phyloP scores from a whole-genome alignment of 1,140 invertebrate species.

The Drosophila tropicalis region DNA sequence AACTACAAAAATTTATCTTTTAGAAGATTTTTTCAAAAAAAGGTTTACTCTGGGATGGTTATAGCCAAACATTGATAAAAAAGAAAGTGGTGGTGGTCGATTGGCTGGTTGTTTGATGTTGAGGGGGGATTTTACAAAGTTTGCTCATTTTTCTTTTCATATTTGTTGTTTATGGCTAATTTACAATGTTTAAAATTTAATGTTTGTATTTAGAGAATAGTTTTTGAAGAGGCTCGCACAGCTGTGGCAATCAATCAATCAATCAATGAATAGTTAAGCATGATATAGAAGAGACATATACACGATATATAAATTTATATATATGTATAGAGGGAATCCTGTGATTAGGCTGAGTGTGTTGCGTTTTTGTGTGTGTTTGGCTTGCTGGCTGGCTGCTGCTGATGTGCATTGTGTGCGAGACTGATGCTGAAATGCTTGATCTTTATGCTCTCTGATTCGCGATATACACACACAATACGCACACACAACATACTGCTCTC shows the following conservation, averaged over 20 bases:
- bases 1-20: conserved; percentile 37
- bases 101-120: neutral
- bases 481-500: conserved; percentile 19
- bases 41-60: conserved; percentile 8
- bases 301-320: neutral
- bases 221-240: conserved; percentile 4
- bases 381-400: conserved; percentile 18
- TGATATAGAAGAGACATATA: conserved; percentile 33
- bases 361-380: conserved; percentile 61
- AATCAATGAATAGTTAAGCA: conserved; percentile 40
- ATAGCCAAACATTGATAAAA: neutral
- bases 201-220: conserved; percentile 8
- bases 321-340: conserved; percentile 63
- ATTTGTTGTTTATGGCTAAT: conserved; percentile 16
- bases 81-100: neutral
- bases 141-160: conserved; percentile 18
- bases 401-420: conserved; percentile 37
- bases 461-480: conserved; percentile 18
- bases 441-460: conserved; percentile 31
- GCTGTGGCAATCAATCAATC: conserved; percentile 1
- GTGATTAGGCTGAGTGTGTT: conserved; percentile 36
- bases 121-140: neutral
- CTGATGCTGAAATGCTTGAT: conserved; percentile 2
- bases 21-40: conserved; percentile 11
- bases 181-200: conserved; percentile 15